Evolutionary conservation across 2,888 invertebrate species (phyloP).

Genomic region (Alsophila aescularia): DNA sequence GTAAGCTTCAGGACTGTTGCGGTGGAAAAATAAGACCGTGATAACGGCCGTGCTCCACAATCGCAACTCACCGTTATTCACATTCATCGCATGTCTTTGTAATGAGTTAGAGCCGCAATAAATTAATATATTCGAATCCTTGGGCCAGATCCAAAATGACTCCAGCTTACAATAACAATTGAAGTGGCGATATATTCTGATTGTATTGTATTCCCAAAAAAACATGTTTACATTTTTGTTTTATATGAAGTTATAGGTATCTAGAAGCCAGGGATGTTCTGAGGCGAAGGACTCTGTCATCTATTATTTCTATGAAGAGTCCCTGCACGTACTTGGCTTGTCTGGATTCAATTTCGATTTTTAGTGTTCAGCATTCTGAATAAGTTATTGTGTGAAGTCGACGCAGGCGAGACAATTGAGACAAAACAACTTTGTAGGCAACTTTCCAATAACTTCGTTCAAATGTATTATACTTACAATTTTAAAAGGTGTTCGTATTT

Average conservation of each 20-base stretch:
- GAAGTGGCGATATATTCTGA: slow-evolving; percentile 19
- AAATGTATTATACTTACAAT: too few species aligned
- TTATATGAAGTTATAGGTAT: background rate
- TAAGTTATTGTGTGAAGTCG: background rate
- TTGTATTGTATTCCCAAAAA: slow-evolving; percentile 12
- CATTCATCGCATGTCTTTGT: slow-evolving; percentile 38
- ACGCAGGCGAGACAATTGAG: too few species aligned
- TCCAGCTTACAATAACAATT: slow-evolving; percentile 29
- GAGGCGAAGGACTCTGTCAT: slow-evolving; percentile 22
- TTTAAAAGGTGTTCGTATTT: too few species aligned
- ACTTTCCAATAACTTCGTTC: too few species aligned
- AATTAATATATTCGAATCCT: slow-evolving; percentile 40
- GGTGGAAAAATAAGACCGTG: slow-evolving; percentile 55
- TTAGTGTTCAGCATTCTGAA: slow-evolving; percentile 2
- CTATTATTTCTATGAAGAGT: slow-evolving; percentile 26
- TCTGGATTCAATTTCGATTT: slow-evolving; percentile 32
- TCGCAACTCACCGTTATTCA: slow-evolving; percentile 36
- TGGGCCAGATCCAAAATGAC: slow-evolving; percentile 39
- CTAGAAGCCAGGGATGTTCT: slow-evolving; percentile 28
- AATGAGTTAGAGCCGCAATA: slow-evolving; percentile 40
- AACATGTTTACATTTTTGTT: slow-evolving; percentile 3
- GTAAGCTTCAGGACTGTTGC: slow-evolving; percentile 62
- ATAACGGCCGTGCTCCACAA: slow-evolving; percentile 38
- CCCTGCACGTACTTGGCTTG: slow-evolving; percentile 25
- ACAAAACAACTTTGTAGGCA: background rate